Percentiles rank a stretch among this genome's conserved stretches.
Evolutionary conservation across 2,113 vertebrate species (phyloP).

Genomic region (Rhipidura dahli): DNA sequence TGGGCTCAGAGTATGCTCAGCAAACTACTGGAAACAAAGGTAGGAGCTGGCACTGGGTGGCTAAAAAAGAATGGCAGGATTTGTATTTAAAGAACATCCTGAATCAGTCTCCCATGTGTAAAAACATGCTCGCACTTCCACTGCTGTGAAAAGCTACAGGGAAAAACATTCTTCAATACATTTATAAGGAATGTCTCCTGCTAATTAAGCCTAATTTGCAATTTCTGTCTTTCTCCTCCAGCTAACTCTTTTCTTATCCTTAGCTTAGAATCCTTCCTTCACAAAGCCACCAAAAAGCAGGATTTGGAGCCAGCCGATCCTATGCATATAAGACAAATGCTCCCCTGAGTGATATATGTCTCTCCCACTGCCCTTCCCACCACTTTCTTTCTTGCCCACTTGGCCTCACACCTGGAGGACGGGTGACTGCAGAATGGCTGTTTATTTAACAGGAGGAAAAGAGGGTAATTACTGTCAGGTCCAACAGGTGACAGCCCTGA

Average conservation of each 20-base stretch:
- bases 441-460: neutral
- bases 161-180: conserved; percentile 37
- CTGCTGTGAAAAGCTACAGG: conserved; percentile 2
- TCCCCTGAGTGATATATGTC: neutral
- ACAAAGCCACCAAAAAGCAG: neutral
- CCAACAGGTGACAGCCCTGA: neutral
- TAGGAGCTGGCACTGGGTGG: neutral
- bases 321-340: neutral
- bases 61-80: neutral
- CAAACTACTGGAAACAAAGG: neutral
- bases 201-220: conserved; percentile 25
- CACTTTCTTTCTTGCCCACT: neutral
- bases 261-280: conserved; percentile 6
- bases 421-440: neutral
- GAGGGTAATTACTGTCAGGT: neutral
- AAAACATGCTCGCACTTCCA: neutral
- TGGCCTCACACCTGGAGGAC: neutral
- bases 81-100: conserved; percentile 36
- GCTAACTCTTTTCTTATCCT: neutral
- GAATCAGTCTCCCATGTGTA: conserved; percentile 21
- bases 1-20: neutral
- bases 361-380: neutral
- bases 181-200: conserved; percentile 22
- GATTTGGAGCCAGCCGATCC: neutral
- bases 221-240: neutral